Base-by-base conservation (phyloP, 2,888 invertebrate species). In the Siphonodentalium dalli region DNA sequence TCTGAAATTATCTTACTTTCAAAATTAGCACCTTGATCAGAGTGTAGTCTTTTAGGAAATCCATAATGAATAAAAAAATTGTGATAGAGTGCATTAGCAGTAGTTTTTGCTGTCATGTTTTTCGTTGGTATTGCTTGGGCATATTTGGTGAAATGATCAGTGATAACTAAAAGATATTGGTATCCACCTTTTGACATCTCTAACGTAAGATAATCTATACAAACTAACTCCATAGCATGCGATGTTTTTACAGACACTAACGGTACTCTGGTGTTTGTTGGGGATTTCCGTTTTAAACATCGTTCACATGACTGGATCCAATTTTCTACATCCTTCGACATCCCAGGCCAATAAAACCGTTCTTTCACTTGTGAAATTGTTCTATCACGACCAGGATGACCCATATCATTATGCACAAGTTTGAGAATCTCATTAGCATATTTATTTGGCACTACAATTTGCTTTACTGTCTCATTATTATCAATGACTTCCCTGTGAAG, bases 311-410 rank as follows among this genome's bases (percentile, higher is more conserved):
- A 20, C n/a, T 24, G 11, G 3, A 57, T 35, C 39, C 43, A 51
- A 1, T 29, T 11, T 3, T 48, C 53, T 2, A 33, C 24, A 27
- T 47, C 43, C 13, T 5, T 11, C 4, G 48, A 28, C 44, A 48
- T 48, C 9, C 42, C 42, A 9, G 31, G 53, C 47, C 42, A 53
- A 37, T 27, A 41, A 24, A 54, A 54, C 13, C 54, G 26, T 11
- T 47, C 41, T 15, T 48, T 41, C 2, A 38, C n/a, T 5, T 49
- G 18, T 26, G 45, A 28, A 6, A 21, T 24, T 5, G 53, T 56
- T 24, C 49, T 20, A 33, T 53, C 54, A 21, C 51, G 23, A 9
- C 54, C 59, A 31, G 44, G 47, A 51, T 58, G 58, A 1, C 54
- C 51, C 11, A 56, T 23, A 1, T 60, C 40, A n/a, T 48, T 31